Conservation (phyloP, 2,797 vertebrate genomes). For the Lacerta bilineata region DNA sequence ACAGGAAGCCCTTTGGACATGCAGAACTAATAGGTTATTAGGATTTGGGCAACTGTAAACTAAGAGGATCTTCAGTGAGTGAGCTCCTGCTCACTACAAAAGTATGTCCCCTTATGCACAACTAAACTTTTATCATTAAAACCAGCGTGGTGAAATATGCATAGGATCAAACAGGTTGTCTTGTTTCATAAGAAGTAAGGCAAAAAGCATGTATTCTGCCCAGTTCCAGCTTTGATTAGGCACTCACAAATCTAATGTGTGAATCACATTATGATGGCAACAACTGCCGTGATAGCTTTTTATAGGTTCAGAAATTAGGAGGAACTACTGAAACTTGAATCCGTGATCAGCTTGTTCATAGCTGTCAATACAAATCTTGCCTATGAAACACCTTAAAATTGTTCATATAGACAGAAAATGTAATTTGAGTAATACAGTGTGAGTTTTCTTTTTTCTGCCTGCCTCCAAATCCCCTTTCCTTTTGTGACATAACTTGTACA, state of each 20-base stretch:
- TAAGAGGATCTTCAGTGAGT: not conserved
- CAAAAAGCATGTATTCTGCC: not conserved
- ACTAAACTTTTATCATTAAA: not conserved
- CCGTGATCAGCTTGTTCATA: not conserved
- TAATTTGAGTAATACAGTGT: too few relatives aligned
- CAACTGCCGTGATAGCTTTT: not conserved
- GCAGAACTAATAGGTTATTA: not conserved
- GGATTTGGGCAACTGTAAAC: not conserved
- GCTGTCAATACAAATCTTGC: not conserved
- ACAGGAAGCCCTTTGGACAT: too few relatives aligned
- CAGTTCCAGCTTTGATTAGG: not conserved
- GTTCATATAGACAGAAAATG: not conserved
- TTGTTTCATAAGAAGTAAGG: not conserved
- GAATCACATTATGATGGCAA: not conserved
- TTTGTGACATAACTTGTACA: not conserved
- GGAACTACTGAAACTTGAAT: not conserved
- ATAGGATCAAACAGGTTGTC: not conserved
- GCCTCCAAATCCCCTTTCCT: not conserved
- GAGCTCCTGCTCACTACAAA: not conserved
- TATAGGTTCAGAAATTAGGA: too few relatives aligned
- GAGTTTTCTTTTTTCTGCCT: not conserved
- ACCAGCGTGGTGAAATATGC: not conserved
- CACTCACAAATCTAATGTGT: not conserved
- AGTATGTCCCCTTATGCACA: not conserved
- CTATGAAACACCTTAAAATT: not conserved